These are phyloP conservation scores for Huso huso DNA, from an alignment of 2,797 vertebrate genomes.

Conservation along the genomic window DNA sequence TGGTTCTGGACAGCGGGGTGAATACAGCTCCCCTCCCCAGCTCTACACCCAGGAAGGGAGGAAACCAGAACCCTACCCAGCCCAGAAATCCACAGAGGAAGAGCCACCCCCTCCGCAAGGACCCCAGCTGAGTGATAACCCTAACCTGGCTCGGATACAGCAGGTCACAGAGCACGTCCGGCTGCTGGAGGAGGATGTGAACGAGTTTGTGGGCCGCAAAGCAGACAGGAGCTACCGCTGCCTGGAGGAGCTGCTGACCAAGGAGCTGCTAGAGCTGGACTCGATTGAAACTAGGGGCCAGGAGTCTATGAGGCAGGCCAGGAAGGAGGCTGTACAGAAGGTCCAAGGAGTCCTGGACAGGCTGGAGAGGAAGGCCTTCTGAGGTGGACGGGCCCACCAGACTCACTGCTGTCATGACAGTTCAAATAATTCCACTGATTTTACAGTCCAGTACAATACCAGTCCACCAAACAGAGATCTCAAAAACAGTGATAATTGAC, in stretches of 20 bases:
- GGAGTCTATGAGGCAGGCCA: slow-evolving; percentile 76
- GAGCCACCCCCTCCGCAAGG: slow-evolving; percentile 35
- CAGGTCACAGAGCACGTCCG: slow-evolving; percentile 70
- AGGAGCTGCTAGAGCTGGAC: slow-evolving; percentile 90
- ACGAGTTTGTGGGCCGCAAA: slow-evolving; percentile 89
- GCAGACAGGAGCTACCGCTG: slow-evolving; percentile 84
- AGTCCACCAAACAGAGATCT: too few species aligned
- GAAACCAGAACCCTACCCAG: slow-evolving; percentile 43
- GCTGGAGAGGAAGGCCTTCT: slow-evolving; percentile 90
- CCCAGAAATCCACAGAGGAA: slow-evolving; percentile 23
- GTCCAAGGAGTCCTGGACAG: slow-evolving; percentile 88
- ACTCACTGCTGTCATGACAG: too few species aligned
- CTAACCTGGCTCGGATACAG: slow-evolving; percentile 74
- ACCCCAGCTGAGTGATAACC: slow-evolving; percentile 45
- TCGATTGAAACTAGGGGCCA: slow-evolving; percentile 90
- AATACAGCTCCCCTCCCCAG: slow-evolving; percentile 64
- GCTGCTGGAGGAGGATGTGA: slow-evolving; percentile 83
- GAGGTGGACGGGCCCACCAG: slow-evolving; percentile 29
- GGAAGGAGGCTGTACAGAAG: slow-evolving; percentile 86
- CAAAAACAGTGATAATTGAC: too few species aligned
- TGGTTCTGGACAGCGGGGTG: slow-evolving; percentile 36
- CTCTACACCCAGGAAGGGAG: slow-evolving; percentile 55
- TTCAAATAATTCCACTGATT: too few species aligned
- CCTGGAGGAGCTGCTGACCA: slow-evolving; percentile 94
- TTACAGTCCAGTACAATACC: too few species aligned